Evolutionary conservation across 2,888 invertebrate genomes (phyloP), one percentile per base, ranked within the genome.

Genomic region (Oligia fasciuncula): DNA sequence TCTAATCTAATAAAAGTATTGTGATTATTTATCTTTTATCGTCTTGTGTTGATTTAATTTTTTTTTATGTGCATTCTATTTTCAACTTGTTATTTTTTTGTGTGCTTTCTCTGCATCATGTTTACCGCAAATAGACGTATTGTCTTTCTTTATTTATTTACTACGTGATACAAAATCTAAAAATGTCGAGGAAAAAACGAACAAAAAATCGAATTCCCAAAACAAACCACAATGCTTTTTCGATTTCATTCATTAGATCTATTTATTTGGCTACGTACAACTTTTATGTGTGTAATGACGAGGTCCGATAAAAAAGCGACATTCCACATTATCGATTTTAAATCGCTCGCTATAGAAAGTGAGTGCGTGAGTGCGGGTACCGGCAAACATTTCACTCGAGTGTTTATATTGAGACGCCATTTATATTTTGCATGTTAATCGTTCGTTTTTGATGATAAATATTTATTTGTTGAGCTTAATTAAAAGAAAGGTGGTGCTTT

Each of bases 271-370:
- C 40, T 66, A 65, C 51, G 67, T 13, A 75, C 19, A 51, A 75
- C 69, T 65, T 35, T 74, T 76, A 57, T 68, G 62, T 35, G 43
- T 66, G 29, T 86, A 84, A 86, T 86, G 35, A 76, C 70, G 68
- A 72, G 74, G 70, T 78, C 62, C 40, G 67, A 80, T 80, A 80
- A 86, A 87, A 87, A 84, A 87, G 69, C 67, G 79, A 84, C 83
- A 86, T 87, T 87, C 90, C 89, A 86, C 83, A 87, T 76, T 85
- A 84, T 82, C 87, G 87, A 88, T 85, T 88, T 89, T 87, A 87
- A 83, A 85, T 88, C 90, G 91, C 91, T 90, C 77, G 88, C 67
- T 92, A 90, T 93, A 93, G 95, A 95, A 95, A 95, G 95, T 92
- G 92, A 92, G 91, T 89, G 91, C 92, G 93, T 93, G 92, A 85